Conservation (phyloP, 2,888 invertebrate species). For the Tetramorium bicarinatum region DNA sequence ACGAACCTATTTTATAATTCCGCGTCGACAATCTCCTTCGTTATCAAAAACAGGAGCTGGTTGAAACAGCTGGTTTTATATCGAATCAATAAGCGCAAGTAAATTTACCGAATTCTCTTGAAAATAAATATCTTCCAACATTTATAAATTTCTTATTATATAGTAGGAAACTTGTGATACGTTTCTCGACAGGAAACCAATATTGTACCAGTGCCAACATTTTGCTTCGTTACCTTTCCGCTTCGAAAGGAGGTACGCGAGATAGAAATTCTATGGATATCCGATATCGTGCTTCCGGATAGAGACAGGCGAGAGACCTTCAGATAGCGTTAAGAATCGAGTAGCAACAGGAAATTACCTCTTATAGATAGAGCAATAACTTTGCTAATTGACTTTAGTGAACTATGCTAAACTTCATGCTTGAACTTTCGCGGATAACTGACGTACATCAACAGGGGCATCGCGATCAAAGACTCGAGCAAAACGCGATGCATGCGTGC, state of each 20-base stretch:
- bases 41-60: neutral
- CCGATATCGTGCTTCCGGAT: conserved; percentile 36
- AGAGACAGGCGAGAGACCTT: neutral
- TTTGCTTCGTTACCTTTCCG: neutral
- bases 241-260: neutral
- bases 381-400: conserved; percentile 57
- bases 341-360: conserved; percentile 62
- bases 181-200: neutral
- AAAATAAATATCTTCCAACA: neutral
- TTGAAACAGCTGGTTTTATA: neutral
- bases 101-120: neutral
- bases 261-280: neutral
- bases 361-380: conserved; percentile 51
- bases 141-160: neutral
- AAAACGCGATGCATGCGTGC: conserved; percentile 52
- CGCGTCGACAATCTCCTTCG: neutral
- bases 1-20: neutral
- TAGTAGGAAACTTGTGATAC: neutral
- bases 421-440: conserved; percentile 59
- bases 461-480: conserved; percentile 47
- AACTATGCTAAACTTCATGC: conserved; percentile 54
- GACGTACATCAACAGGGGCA: conserved; percentile 48
- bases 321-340: conserved; percentile 16
- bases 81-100: neutral
- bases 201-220: neutral